Evolutionary conservation across 2,797 vertebrate species (phyloP), one percentile per base, ranked within the genome.

Genomic region (Muscicapa striata): DNA sequence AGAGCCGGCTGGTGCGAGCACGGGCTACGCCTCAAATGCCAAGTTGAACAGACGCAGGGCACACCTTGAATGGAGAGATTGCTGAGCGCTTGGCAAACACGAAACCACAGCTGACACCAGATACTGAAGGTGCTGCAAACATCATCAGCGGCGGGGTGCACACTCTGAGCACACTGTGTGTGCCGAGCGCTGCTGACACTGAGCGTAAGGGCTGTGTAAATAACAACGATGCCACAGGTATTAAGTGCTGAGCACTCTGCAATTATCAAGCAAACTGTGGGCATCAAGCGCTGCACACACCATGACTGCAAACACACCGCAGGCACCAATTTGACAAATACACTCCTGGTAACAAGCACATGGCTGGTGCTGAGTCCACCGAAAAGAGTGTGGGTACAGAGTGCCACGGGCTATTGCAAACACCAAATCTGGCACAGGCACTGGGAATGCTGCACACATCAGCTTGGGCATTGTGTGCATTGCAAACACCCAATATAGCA

Each of bases 291-390:
- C 83, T n/a, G 48, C 21, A 38, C 70, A 51, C 73, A 51, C 80
- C 82, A 27, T 1, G 23, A 88, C 36, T 12, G 19, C 67, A 94
- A 96, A 95, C 80, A 90, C 91, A 48, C 94, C 19, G 93, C 93
- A 93, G 95, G 96, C 83, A 84, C 87, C 77, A 88, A 94, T 91
- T 94, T 93, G 93, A 94, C 80, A 93, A 94, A 94, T 26, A n/a
- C 26, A 41, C 66, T 90, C 54, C 63, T 62, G 74, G 51, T 93
- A 90, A 95, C 21, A n/a, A 90, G 58, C 3, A 8, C 45, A 58
- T 48, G 55, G 76, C 76, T 77, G 59, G 62, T 48, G 55, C 87
- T 73, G 69, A 75, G 80, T 1, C 1, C 6, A 9, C 55, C 0
- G 0, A 73, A 85, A 93, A 45, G 26, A 87, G 57, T 21, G 40